Evolutionary conservation across 23 tunicate genomes (phyloP).

Genomic region (Halocynthia aurantium): DNA sequence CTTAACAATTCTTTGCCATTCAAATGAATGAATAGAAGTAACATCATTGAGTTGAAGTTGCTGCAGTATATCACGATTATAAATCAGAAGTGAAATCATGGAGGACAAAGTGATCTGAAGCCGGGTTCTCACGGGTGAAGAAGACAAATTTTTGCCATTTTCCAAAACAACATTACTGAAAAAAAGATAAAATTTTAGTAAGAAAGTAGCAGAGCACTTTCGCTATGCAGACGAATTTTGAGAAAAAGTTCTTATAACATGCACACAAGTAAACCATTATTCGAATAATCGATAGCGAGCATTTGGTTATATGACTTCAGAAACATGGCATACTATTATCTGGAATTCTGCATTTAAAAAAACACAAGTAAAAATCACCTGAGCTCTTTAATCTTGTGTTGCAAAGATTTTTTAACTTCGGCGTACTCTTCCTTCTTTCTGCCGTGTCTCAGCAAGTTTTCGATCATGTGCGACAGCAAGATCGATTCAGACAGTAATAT

Average conservation of each 20-base stretch:
- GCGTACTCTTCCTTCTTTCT: slow-evolving; percentile 21
- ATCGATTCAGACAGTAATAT: slow-evolving; percentile 42
- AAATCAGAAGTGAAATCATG: slow-evolving; percentile 43
- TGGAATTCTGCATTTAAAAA: background rate
- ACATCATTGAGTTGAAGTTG: slow-evolving; percentile 10
- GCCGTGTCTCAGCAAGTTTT: slow-evolving; percentile 12
- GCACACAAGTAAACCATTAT: no score
- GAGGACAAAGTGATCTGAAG: slow-evolving; percentile 51
- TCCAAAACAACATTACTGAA: slow-evolving; percentile 29
- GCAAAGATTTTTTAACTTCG: slow-evolving; percentile 22
- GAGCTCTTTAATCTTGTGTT: slow-evolving; percentile 25
- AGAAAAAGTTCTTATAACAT: no score
- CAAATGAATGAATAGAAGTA: slow-evolving; percentile 23
- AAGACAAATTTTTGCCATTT: slow-evolving; percentile 3
- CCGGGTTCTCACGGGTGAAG: slow-evolving; percentile 11
- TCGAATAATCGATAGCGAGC: no score
- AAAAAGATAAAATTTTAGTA: background rate
- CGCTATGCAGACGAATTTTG: no score
- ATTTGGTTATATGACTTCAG: no score
- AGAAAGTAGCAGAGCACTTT: background rate
- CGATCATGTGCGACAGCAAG: slow-evolving; percentile 31
- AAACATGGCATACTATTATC: background rate
- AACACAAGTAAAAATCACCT: slow-evolving; percentile 12
- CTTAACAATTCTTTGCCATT: slow-evolving; percentile 83
- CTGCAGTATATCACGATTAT: slow-evolving; percentile 58